These are phyloP conservation scores for Venturia canescens DNA, from an alignment of 1,140 invertebrate species.

Conservation along the genomic window DNA sequence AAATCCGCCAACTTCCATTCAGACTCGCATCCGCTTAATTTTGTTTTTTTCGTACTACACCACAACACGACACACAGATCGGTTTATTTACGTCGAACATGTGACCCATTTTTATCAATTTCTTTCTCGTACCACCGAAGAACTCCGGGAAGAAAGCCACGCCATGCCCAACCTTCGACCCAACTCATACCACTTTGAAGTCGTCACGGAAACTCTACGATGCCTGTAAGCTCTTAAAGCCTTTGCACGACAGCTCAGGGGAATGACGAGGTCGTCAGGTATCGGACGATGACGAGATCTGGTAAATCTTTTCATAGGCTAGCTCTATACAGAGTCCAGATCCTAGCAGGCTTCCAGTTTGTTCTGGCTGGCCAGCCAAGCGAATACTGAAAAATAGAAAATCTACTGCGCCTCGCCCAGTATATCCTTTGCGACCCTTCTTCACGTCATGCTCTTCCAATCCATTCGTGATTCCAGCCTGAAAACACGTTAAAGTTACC, in stretches of 20 bases:
- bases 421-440: neutral
- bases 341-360: neutral
- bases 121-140: neutral
- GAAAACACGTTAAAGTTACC: too few relatives aligned
- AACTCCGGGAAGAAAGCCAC: too few relatives aligned
- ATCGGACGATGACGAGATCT: constrained; percentile 19
- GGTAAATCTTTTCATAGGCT: neutral
- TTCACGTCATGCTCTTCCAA: too few relatives aligned
- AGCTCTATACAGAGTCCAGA: neutral
- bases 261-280: constrained; percentile 7
- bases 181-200: neutral
- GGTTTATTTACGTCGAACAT: neutral
- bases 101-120: neutral
- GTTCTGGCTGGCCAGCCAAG: neutral
- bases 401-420: neutral
- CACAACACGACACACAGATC: neutral
- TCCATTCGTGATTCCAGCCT: too few relatives aligned
- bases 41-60: neutral
- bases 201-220: neutral
- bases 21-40: neutral
- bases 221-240: constrained; percentile 14
- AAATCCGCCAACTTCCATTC: constrained; percentile 1
- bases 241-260: constrained; percentile 12
- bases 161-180: neutral
- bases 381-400: neutral